phyloP scores from a whole-genome alignment of 2,888 invertebrate species.

The Lasioglossum vierecki region DNA sequence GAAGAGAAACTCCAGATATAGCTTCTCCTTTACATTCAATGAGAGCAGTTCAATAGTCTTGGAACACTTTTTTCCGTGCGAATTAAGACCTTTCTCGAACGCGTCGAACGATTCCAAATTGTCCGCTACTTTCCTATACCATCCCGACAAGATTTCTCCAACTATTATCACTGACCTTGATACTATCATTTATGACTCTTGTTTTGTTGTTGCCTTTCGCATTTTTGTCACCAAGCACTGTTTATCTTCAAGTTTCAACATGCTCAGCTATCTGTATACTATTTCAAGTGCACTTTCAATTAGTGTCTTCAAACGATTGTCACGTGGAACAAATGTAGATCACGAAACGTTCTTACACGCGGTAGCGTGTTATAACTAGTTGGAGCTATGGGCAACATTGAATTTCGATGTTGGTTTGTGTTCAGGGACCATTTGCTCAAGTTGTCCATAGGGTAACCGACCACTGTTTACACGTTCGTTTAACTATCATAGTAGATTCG shows the following conservation, averaged over 20 bases:
- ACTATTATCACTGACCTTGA: no score
- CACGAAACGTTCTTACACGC: not conserved
- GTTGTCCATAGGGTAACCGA: no score
- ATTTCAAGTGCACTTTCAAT: not conserved
- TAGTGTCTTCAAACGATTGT: not conserved
- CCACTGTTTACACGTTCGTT: not conserved
- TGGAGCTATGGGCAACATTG: no score
- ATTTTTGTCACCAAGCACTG: not conserved
- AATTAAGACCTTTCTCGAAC: not conserved
- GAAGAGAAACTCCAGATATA: not conserved
- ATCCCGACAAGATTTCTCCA: no score
- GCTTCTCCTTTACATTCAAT: not conserved
- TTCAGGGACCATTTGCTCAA: no score
- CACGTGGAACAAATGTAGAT: not conserved
- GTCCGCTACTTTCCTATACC: no score
- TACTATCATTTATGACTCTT: no score
- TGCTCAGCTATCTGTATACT: not conserved
- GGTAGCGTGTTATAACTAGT: no score
- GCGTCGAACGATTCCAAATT: no score
- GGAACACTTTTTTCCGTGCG: no score
- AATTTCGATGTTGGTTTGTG: no score
- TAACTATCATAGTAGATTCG: not conserved
- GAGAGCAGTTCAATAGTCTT: not conserved
- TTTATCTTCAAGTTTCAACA: not conserved
- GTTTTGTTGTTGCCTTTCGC: not conserved